A percentile compares a stretch with the other conserved stretches of the same genome.
These are phyloP conservation scores for Sarcophaga carnaria DNA, from an alignment of 2,888 invertebrate genomes.

Conservation along the genomic window DNA sequence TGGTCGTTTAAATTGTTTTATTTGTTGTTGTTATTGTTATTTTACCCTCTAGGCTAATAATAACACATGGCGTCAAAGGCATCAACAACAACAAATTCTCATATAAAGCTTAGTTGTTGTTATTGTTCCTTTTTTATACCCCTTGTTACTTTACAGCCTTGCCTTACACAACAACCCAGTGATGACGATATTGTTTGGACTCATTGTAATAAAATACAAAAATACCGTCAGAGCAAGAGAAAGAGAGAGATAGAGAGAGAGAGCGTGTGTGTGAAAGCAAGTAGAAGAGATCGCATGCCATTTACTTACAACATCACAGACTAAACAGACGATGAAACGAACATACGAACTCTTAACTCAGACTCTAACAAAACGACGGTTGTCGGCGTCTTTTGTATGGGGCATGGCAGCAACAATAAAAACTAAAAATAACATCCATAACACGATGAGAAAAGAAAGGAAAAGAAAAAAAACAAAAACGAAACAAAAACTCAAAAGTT, in stretches of 20 bases:
- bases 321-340: conserved; percentile 6
- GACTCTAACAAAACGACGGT: conserved; percentile 49
- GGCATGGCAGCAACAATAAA: background rate
- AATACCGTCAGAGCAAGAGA: no score
- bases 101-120: background rate
- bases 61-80: conserved; percentile 58
- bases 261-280: no score
- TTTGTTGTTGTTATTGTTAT: conserved; percentile 30
- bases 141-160: background rate
- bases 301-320: background rate
- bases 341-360: background rate
- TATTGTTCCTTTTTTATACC: no score
- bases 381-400: conserved; percentile 1
- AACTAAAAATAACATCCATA: background rate
- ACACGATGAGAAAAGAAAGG: background rate
- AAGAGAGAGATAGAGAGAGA: no score
- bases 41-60: conserved; percentile 38
- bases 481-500: conserved; percentile 44
- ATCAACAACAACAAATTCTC: conserved; percentile 19
- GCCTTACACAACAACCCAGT: background rate
- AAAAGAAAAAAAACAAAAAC: background rate
- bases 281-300: no score
- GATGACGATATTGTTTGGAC: no score
- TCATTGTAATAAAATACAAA: no score
- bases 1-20: background rate